A percentile compares a stretch with the other conserved stretches of the same genome.
These are phyloP conservation scores for Babylonia areolata DNA, from an alignment of 1,140 invertebrate genomes.

Conservation along the genomic window DNA sequence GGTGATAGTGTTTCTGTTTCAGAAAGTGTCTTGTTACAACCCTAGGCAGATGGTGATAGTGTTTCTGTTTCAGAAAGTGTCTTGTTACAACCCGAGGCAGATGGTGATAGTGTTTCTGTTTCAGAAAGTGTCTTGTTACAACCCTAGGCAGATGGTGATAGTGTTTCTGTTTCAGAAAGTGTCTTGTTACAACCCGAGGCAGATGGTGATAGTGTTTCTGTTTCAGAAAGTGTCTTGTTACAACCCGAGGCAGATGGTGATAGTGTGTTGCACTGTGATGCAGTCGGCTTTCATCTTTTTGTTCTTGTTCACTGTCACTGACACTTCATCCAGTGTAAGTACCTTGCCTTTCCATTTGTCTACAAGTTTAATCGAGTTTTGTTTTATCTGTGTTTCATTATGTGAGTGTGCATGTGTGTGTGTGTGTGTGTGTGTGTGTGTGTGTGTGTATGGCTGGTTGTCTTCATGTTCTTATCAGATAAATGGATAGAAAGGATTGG, in stretches of 20 bases:
- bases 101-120: no score
- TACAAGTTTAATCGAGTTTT: background rate
- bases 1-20: no score
- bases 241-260: slow-evolving; percentile 32
- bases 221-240: background rate
- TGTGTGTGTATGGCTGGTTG: background rate
- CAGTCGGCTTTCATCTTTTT: slow-evolving; percentile 37
- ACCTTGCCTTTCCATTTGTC: background rate
- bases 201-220: slow-evolving; percentile 28
- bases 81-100: no score
- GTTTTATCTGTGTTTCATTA: background rate
- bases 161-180: slow-evolving; percentile 17
- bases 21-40: no score
- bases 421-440: background rate
- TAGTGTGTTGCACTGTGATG: slow-evolving; percentile 20
- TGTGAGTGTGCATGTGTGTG: background rate
- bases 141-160: no score
- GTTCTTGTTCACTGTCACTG: slow-evolving; percentile 35
- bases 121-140: no score
- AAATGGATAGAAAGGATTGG: no score
- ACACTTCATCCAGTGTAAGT: slow-evolving; percentile 19
- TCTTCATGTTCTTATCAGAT: no score
- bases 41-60: no score
- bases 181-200: slow-evolving; percentile 13
- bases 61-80: no score